A percentile compares a stretch with the other conserved stretches of the same genome.
Evolutionary conservation across 2,113 vertebrate species (phyloP).

Genomic region (Physeter macrocephalus): DNA sequence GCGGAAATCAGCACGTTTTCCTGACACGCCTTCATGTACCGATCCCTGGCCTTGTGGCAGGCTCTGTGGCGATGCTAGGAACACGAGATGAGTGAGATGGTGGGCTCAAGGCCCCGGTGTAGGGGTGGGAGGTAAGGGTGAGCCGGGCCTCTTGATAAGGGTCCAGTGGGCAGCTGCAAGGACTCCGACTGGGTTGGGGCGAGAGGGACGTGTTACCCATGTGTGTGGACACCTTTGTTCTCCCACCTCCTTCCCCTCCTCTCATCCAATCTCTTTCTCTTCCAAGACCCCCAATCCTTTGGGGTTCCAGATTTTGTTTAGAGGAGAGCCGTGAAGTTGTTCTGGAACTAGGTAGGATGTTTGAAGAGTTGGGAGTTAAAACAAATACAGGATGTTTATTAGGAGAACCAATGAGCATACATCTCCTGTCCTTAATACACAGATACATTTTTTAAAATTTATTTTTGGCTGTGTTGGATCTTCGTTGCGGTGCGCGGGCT

Average conservation of each 20-base stretch:
- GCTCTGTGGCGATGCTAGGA: background rate
- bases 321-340: background rate
- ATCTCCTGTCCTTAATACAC: background rate
- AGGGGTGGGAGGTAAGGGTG: too few relatives aligned
- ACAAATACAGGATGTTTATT: background rate
- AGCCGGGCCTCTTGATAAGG: fast-evolving
- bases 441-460: background rate
- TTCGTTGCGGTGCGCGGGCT: too few relatives aligned
- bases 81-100: fast-evolving
- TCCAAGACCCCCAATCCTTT: background rate
- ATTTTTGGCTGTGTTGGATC: too few relatives aligned
- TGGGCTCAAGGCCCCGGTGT: fast-evolving
- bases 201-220: background rate
- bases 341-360: background rate
- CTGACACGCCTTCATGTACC: background rate
- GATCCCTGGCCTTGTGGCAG: background rate
- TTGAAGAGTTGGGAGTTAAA: background rate
- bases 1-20: background rate
- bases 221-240: fast-evolving
- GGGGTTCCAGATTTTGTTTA: background rate
- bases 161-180: background rate
- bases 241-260: background rate
- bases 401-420: background rate
- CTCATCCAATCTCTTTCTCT: background rate
- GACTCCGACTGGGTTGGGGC: fast-evolving